A percentile compares a stretch with the other conserved stretches of the same genome.
phyloP scores from a whole-genome alignment of 2,797 vertebrate species.

The Picus viridis region DNA sequence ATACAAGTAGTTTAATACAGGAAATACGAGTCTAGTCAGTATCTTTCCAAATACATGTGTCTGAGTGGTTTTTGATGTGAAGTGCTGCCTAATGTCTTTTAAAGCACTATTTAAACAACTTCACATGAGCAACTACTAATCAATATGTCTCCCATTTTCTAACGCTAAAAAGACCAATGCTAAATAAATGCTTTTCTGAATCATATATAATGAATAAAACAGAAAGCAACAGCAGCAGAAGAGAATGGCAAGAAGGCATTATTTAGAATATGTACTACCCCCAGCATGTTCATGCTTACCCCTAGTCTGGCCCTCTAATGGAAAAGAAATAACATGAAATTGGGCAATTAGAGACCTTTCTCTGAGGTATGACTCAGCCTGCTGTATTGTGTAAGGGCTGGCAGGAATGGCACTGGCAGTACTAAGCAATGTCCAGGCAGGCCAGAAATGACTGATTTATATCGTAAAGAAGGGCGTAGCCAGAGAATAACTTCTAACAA shows the following conservation, averaged over 20 bases:
- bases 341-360: conserved; percentile 31
- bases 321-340: conserved; percentile 53
- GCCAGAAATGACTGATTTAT: conserved; percentile 26
- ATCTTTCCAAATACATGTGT: conserved; percentile 68
- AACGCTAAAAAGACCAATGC: background rate
- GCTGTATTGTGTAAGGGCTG: conserved; percentile 10
- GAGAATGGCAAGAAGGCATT: background rate
- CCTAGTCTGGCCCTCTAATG: conserved; percentile 9
- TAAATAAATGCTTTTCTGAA: conserved; percentile 43
- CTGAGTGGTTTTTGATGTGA: conserved; percentile 68
- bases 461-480: conserved; percentile 21
- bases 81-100: conserved; percentile 63
- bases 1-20: conserved; percentile 73
- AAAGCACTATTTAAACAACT: conserved; percentile 68
- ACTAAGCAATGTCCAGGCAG: background rate
- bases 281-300: background rate
- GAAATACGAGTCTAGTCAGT: conserved; percentile 75
- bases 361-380: conserved; percentile 44
- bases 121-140: conserved; percentile 45
- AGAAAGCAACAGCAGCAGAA: background rate
- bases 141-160: conserved; percentile 38
- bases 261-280: conserved; percentile 24
- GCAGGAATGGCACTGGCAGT: background rate
- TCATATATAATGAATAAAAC: conserved; percentile 8
- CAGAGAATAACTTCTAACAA: conserved; percentile 33